Conservation (phyloP, 2,113 vertebrate species). For the Tetrao urogallus region DNA sequence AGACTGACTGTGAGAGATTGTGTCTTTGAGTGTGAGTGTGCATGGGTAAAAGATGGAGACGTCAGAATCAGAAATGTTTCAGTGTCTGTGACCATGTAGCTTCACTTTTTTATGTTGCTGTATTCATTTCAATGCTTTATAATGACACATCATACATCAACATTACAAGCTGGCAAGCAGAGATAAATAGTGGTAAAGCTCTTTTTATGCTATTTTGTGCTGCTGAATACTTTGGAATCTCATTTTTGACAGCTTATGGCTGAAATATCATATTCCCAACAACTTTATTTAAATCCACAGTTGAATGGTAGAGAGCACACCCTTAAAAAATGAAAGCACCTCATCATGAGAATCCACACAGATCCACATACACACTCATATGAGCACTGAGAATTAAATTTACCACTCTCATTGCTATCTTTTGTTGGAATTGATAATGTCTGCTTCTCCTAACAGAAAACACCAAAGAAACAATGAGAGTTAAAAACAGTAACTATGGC, state of each 20-base stretch:
- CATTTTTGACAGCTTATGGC: constrained; percentile 22
- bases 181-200: constrained; percentile 15
- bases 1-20: background rate
- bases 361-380: background rate
- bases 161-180: constrained; percentile 20
- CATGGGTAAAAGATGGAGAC: background rate
- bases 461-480: background rate
- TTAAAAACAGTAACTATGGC: background rate
- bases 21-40: background rate
- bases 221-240: constrained; percentile 28
- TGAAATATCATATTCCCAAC: background rate
- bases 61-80: constrained; percentile 7
- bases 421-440: background rate
- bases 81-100: background rate
- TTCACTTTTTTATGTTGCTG: constrained; percentile 28
- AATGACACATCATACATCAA: constrained; percentile 32
- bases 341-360: background rate
- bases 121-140: constrained; percentile 15
- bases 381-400: background rate
- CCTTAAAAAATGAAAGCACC: background rate
- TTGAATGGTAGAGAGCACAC: background rate
- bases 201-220: constrained; percentile 18
- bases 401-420: background rate
- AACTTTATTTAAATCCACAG: constrained; percentile 52
- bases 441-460: background rate